Percentiles rank a stretch among this genome's conserved stretches.
phyloP scores from a whole-genome alignment of 2,797 vertebrate genomes.

The Scyliorhinus canicula region DNA sequence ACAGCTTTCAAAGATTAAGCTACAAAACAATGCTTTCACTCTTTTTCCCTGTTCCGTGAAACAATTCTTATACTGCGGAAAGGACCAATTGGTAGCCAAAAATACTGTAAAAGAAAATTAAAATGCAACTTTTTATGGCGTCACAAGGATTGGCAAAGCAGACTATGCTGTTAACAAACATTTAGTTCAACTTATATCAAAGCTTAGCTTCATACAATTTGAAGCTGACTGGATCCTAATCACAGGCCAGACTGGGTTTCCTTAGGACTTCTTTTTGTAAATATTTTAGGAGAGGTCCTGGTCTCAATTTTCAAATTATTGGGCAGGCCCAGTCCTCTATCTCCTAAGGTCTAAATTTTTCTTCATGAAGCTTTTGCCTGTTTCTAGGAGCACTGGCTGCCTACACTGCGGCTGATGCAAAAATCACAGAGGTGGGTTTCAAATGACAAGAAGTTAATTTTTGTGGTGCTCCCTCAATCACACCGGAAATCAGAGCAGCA shows the following conservation, averaged over 20 bases:
- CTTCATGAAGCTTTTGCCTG: neutral
- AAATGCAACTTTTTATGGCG: neutral
- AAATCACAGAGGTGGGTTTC: neutral
- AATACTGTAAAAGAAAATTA: neutral
- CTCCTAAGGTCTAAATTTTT: neutral
- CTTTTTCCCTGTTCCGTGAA: neutral
- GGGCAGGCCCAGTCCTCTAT: too few species aligned
- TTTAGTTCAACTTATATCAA: neutral
- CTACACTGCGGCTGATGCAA: neutral
- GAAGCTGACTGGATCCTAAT: neutral
- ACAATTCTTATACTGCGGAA: neutral
- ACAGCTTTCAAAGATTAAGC: neutral
- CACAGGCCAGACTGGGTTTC: neutral
- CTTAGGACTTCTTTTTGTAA: neutral
- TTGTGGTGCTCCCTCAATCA: neutral
- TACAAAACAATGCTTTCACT: neutral
- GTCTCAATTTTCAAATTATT: neutral
- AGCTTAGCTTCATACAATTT: neutral
- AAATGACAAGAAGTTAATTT: neutral
- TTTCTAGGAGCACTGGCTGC: neutral
- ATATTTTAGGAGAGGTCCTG: neutral
- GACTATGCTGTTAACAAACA: neutral
- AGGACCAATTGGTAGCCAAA: too few species aligned
- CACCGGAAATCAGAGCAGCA: neutral
- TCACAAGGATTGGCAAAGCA: neutral